These are phyloP conservation scores for Zeuzera pyrina DNA, from an alignment of 2,888 invertebrate species.

Conservation along the genomic window DNA sequence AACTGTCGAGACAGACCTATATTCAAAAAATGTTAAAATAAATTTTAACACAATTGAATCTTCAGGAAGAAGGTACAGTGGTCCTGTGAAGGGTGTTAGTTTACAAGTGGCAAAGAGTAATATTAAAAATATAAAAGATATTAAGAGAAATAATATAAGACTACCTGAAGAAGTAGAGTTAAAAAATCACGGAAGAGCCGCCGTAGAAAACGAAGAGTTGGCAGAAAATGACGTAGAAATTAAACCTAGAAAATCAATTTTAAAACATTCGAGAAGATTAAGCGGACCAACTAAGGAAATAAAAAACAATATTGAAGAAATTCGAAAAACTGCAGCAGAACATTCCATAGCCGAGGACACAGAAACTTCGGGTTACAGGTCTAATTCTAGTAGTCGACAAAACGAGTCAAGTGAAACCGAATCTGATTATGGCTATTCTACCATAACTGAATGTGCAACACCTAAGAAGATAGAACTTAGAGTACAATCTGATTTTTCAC, in stretches of 20 bases:
- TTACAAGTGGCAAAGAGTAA: conserved; percentile 32
- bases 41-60: background rate
- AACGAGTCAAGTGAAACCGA: conserved; percentile 67
- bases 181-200: background rate
- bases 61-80: background rate
- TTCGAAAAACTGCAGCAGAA: conserved; percentile 22
- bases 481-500: conserved; percentile 39
- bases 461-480: conserved; percentile 69
- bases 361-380: conserved; percentile 72
- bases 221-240: background rate
- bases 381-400: conserved; percentile 56
- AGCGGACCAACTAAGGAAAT: conserved; percentile 30
- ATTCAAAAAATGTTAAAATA: background rate
- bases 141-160: too few species aligned
- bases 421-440: conserved; percentile 76
- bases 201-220: background rate
- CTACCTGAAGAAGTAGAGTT: conserved; percentile 14
- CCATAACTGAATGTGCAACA: conserved; percentile 73
- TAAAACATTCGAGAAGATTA: conserved; percentile 23
- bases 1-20: conserved; percentile 5
- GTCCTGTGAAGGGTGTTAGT: conserved; percentile 29
- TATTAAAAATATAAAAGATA: conserved; percentile 32
- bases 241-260: background rate
- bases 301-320: conserved; percentile 10
- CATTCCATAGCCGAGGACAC: conserved; percentile 47